Evolutionary conservation across 2,113 vertebrate genomes (phyloP).

Genomic region (Hyaena hyaena): DNA sequence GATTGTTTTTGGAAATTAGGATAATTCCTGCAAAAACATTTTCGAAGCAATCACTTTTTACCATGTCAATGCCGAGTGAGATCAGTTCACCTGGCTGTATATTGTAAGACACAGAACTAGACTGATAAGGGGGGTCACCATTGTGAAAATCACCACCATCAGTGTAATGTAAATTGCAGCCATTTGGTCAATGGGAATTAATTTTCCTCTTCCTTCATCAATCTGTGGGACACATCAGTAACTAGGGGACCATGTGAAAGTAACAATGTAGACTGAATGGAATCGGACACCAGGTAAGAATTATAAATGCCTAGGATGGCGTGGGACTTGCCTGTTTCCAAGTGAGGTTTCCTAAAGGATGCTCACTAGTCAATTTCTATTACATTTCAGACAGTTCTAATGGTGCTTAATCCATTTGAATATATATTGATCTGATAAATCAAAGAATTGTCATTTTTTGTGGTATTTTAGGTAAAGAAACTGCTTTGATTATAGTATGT

Average conservation of each 20-base stretch:
- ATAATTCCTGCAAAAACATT: background rate
- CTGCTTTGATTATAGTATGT: background rate
- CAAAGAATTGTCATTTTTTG: background rate
- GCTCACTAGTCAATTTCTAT: background rate
- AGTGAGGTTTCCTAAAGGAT: background rate
- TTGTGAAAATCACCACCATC: background rate
- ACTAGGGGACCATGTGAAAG: background rate
- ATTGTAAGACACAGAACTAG: background rate
- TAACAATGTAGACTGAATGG: background rate
- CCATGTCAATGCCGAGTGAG: background rate
- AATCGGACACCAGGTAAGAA: background rate
- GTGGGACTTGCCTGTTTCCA: background rate
- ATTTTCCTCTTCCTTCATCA: background rate
- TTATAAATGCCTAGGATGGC: background rate
- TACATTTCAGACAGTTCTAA: background rate
- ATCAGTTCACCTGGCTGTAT: background rate
- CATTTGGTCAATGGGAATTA: background rate
- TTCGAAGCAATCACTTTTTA: background rate
- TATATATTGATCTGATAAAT: background rate
- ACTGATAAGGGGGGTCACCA: background rate
- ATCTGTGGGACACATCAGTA: background rate
- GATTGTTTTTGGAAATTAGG: slow-evolving; percentile 8
- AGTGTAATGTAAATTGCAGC: background rate
- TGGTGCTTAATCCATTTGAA: background rate
- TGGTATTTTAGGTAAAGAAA: background rate